Base-by-base conservation (phyloP, 2,888 invertebrate species). In the Operophtera brumata region DNA sequence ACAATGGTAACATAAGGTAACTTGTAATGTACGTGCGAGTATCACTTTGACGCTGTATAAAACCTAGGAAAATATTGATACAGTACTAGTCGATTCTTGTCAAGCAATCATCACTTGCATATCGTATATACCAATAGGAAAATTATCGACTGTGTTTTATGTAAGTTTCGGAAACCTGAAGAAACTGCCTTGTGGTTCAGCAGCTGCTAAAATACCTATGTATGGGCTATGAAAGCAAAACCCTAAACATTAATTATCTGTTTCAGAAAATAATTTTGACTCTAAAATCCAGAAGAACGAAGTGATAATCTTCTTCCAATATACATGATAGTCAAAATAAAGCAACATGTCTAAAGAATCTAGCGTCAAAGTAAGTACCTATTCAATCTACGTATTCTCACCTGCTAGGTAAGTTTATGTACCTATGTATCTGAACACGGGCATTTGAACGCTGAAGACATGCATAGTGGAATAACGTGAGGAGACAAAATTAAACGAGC, bases 331-430 rank as follows among this genome's bases (percentile, higher is more conserved):
- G 11, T 13, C 11, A 11, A 10, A 34, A n/a, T 34, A 0, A 6
- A 13, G 2, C 43, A 51, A 45, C 14, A 59, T 61, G 56, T 50
- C 57, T 14, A 61, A 59, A 26, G 61, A 59, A 59, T 37, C 55
- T 12, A 57, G 40, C 10, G 26, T 49, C 7, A 59, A 49, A 36
- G 59, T 59, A 40, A 55, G 54, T 46, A 32, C 8, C 2, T 5
- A 6, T 3, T 20, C 7, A 9, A 13, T n/a, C n/a, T 25, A 28
- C 11, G 4, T 42, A 3, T 26, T 47, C 4, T 20, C 20, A 20
- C 20, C 20, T 20, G 4, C 4, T 20, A 4, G 20, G 20, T 20
- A 20, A 20, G 20, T 20, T 20, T 4, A 20, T 2, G 4, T 2
- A 20, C 4, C 4, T 20, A 20, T 20, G 20, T 20, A 20, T 20